These are phyloP conservation scores for Cotesia chilonis DNA, from an alignment of 1,140 invertebrate genomes.

Conservation along the genomic window DNA sequence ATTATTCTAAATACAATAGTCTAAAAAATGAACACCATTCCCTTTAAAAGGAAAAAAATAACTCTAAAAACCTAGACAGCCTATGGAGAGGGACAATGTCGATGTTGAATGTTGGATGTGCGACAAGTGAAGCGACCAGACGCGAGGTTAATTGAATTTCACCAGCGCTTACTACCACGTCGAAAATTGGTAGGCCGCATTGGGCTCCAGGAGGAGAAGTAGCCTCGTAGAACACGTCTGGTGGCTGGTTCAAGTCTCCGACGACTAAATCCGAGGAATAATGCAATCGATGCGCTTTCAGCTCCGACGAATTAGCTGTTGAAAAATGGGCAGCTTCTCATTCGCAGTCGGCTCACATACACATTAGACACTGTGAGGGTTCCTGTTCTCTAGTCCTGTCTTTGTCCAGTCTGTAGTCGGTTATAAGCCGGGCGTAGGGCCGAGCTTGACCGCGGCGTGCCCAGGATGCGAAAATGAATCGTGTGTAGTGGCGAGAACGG, in stretches of 20 bases:
- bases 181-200: conserved; percentile 22
- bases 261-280: conserved; percentile 44
- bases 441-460: conserved; percentile 10
- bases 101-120: not conserved
- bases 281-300: conserved; percentile 47
- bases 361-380: too few relatives aligned
- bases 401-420: not conserved
- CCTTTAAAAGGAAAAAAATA: too few relatives aligned
- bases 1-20: too few relatives aligned
- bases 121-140: conserved; percentile 28
- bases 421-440: not conserved
- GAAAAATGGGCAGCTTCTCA: too few relatives aligned
- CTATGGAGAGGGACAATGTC: not conserved
- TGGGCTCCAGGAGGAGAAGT: not conserved
- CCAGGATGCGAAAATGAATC: conserved; percentile 44
- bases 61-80: too few relatives aligned
- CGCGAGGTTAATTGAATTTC: conserved; percentile 35
- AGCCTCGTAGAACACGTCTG: too few relatives aligned
- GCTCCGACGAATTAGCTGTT: conserved; percentile 44
- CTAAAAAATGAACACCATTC: too few relatives aligned
- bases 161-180: conserved; percentile 31
- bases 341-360: too few relatives aligned
- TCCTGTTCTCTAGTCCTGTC: conserved; percentile 45
- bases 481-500: conserved; percentile 52
- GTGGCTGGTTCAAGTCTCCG: not conserved